These are phyloP conservation scores for Epirrhoe alternata DNA, from an alignment of 2,888 invertebrate genomes.

Conservation along the genomic window DNA sequence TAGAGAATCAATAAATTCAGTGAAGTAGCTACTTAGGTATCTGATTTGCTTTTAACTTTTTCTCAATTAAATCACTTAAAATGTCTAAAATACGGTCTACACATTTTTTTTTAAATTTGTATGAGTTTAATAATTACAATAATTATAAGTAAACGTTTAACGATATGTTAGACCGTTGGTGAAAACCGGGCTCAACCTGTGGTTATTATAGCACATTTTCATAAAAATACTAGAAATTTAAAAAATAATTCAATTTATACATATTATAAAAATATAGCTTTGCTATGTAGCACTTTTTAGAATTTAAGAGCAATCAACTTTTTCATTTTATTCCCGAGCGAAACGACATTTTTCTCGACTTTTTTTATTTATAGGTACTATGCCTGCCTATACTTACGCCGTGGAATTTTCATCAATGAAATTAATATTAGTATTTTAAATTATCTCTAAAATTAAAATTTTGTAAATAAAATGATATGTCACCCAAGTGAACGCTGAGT, in stretches of 20 bases:
- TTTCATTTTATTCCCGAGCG: not conserved
- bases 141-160: not conserved
- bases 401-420: too few relatives aligned
- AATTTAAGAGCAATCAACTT: not conserved
- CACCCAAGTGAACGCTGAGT: not conserved
- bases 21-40: too few relatives aligned
- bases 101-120: too few relatives aligned
- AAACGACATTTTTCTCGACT: not conserved
- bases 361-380: too few relatives aligned
- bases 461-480: not conserved
- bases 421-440: not conserved
- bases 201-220: slow-evolving; percentile 39
- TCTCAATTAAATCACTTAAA: too few relatives aligned
- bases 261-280: not conserved
- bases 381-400: too few relatives aligned
- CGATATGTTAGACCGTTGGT: slow-evolving; percentile 2
- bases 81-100: too few relatives aligned
- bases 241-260: not conserved
- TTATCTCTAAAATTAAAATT: not conserved
- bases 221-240: slow-evolving; percentile 5
- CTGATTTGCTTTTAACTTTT: too few relatives aligned
- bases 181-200: slow-evolving; percentile 15
- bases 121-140: too few relatives aligned
- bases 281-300: not conserved
- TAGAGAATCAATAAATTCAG: too few relatives aligned